A percentile compares a stretch with the other conserved stretches of the same genome.
These are phyloP conservation scores for Orthosia incerta DNA, from an alignment of 2,888 invertebrate species.

Conservation along the genomic window DNA sequence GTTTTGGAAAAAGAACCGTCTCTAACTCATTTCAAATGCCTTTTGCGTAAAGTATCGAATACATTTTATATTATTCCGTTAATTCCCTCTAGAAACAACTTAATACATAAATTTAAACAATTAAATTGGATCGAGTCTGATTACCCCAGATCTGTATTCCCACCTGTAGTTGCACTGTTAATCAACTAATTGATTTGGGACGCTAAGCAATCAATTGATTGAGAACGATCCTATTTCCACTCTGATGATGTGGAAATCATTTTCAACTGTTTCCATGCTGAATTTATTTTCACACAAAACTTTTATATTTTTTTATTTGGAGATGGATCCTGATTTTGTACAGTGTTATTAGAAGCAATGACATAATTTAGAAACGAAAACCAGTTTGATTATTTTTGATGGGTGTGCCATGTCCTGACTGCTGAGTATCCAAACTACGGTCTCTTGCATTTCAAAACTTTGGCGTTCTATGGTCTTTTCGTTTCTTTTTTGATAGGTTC, in stretches of 20 bases:
- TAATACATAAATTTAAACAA: conserved; percentile 31
- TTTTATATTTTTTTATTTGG: not conserved
- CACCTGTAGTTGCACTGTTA: conserved; percentile 54
- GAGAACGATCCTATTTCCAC: conserved; percentile 32
- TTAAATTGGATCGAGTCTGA: conserved; percentile 10
- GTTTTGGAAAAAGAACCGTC: not conserved
- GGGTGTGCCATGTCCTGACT: too few species aligned
- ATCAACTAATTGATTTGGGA: conserved; percentile 56
- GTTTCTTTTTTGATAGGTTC: not conserved
- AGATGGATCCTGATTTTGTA: not conserved
- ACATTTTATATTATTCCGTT: conserved; percentile 1
- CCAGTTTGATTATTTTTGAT: too few species aligned
- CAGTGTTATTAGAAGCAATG: not conserved
- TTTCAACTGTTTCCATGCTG: conserved; percentile 4
- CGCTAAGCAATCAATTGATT: conserved; percentile 58
- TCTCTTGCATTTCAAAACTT: not conserved
- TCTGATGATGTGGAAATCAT: not conserved
- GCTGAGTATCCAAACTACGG: not conserved
- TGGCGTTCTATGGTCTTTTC: not conserved
- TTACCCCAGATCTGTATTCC: conserved; percentile 27
- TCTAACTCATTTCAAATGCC: conserved; percentile 10
- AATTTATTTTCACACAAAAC: not conserved
- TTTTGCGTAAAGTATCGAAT: conserved; percentile 2
- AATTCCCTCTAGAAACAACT: not conserved
- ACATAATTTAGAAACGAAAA: too few species aligned